phyloP scores from a whole-genome alignment of 2,113 vertebrate species.

The Psammodynastes pulverulentus region DNA sequence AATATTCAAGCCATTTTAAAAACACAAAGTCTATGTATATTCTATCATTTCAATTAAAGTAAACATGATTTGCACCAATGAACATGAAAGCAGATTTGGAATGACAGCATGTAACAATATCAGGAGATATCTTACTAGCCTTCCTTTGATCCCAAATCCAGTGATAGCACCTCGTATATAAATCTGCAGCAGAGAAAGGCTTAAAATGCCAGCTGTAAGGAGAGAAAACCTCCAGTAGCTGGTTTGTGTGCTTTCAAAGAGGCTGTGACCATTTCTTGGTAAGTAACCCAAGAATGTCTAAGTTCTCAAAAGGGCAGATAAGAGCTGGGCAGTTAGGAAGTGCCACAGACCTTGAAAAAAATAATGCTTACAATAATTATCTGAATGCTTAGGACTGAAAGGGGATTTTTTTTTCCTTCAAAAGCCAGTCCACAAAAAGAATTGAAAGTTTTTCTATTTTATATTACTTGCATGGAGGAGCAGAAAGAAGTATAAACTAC shows the following conservation, averaged over 20 bases:
- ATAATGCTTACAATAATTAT: not conserved
- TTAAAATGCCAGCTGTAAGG: not conserved
- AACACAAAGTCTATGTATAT: not conserved
- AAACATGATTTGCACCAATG: not conserved
- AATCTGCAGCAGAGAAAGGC: not conserved
- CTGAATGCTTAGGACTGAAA: not conserved
- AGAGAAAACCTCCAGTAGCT: not conserved
- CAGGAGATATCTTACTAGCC: not conserved
- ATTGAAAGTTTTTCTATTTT: slow-evolving; percentile 58
- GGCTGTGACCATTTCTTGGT: not conserved
- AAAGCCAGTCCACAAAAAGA: not conserved
- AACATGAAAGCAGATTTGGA: not conserved
- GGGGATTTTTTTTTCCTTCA: not conserved
- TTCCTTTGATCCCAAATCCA: not conserved
- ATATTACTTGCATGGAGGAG: slow-evolving; percentile 60
- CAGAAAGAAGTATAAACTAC: slow-evolving; percentile 58
- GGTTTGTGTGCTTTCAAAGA: not conserved
- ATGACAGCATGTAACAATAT: not conserved
- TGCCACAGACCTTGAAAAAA: slow-evolving; percentile 35
- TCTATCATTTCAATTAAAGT: not conserved
- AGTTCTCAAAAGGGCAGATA: not conserved
- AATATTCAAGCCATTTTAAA: not conserved
- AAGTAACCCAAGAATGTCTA: not conserved
- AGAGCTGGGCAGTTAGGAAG: not conserved
- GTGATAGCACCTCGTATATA: not conserved